Percentiles rank a stretch among this genome's conserved stretches.
These are phyloP conservation scores for Eptesicus fuscus DNA, from an alignment of 2,113 vertebrate genomes.

Conservation along the genomic window DNA sequence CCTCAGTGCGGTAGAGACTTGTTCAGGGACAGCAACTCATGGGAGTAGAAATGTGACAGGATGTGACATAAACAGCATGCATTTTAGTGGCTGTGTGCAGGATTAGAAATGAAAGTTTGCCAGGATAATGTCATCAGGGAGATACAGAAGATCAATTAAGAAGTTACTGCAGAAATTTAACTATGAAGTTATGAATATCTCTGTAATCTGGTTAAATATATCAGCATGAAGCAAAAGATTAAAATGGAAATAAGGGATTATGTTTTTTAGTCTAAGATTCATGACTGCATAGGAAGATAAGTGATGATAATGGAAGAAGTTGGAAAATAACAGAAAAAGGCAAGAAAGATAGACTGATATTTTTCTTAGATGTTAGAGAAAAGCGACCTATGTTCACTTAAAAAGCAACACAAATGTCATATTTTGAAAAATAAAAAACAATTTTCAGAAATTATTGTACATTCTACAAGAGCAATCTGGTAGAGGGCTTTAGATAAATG, in stretches of 20 bases:
- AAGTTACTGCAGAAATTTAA: slow-evolving; percentile 29
- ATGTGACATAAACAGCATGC: background rate
- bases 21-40: background rate
- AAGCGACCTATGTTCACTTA: background rate
- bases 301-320: background rate
- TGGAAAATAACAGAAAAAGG: background rate
- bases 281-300: background rate
- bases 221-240: background rate
- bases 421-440: background rate
- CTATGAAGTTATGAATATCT: background rate
- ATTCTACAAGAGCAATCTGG: background rate
- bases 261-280: background rate
- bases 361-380: background rate
- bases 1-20: background rate
- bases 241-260: background rate
- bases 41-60: background rate
- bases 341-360: background rate
- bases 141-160: background rate
- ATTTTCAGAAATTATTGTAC: background rate
- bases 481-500: background rate
- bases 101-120: background rate
- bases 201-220: background rate
- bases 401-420: background rate
- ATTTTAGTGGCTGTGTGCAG: background rate
- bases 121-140: background rate